A percentile compares a stretch with the other conserved stretches of the same genome.
These are phyloP conservation scores for Lucinisca nassula DNA, from an alignment of 2,888 invertebrate genomes.

Conservation along the genomic window DNA sequence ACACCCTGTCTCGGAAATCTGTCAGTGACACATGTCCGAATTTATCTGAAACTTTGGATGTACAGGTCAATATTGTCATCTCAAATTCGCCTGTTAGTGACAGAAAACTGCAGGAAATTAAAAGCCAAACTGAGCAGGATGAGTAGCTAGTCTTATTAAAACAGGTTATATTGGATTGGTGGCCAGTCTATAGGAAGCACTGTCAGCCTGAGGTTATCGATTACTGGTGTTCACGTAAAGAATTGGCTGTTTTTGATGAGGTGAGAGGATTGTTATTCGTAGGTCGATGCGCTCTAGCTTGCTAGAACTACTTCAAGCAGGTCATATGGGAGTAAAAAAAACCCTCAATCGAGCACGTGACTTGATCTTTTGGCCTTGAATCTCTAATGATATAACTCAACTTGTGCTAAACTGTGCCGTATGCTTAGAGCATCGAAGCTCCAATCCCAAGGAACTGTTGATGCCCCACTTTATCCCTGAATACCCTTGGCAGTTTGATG, in stretches of 20 bases:
- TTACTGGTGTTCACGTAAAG: not conserved
- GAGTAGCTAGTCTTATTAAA: too few species aligned
- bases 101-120: too few species aligned
- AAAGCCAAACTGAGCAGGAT: too few species aligned
- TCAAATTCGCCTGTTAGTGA: not conserved
- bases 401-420: too few species aligned
- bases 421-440: too few species aligned
- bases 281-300: not conserved
- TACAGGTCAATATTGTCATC: not conserved
- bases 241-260: not conserved
- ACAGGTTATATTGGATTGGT: too few species aligned
- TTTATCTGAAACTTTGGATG: not conserved
- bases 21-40: conserved; percentile 28
- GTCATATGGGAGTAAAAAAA: not conserved
- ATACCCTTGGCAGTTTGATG: conserved; percentile 59
- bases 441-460: conserved; percentile 69
- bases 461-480: conserved; percentile 37
- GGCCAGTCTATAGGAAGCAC: too few species aligned
- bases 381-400: too few species aligned
- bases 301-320: not conserved
- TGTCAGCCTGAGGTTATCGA: too few species aligned
- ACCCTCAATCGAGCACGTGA: too few species aligned
- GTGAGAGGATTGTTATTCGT: not conserved
- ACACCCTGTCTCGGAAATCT: conserved; percentile 52
- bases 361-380: too few species aligned